These are phyloP conservation scores for Leptopilina syphax DNA, from an alignment of 2,888 invertebrate species.

Conservation along the genomic window DNA sequence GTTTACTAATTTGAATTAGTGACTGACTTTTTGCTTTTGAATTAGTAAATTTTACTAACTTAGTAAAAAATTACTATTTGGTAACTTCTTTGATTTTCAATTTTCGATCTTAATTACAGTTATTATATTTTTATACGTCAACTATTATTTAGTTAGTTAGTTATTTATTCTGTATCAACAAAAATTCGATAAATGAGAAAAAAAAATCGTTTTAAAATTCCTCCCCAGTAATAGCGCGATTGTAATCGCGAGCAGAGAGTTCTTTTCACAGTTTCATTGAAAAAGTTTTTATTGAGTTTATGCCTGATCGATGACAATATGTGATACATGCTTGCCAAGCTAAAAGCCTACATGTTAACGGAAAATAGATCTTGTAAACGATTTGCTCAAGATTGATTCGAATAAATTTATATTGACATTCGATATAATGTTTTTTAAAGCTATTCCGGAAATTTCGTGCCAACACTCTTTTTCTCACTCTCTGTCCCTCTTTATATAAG, in stretches of 20 bases:
- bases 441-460: slow-evolving; percentile 25
- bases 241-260: background rate
- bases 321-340: background rate
- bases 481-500: background rate
- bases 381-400: slow-evolving; percentile 38
- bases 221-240: background rate
- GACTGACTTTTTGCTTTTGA: too few species aligned
- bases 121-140: too few species aligned
- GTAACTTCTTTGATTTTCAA: too few species aligned
- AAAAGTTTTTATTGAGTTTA: background rate
- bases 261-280: background rate
- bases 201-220: background rate
- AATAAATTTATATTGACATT: background rate
- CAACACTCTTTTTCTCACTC: background rate
- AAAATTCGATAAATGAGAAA: background rate
- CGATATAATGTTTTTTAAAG: slow-evolving; percentile 8
- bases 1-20: too few species aligned
- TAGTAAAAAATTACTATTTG: too few species aligned
- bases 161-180: too few species aligned
- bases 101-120: too few species aligned
- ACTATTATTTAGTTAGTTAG: too few species aligned
- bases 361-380: background rate
- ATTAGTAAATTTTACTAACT: too few species aligned
- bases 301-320: slow-evolving; percentile 22
- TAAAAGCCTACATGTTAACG: background rate